Evolutionary conservation across 2,797 vertebrate genomes (phyloP).

Genomic region (Dipus sagitta): DNA sequence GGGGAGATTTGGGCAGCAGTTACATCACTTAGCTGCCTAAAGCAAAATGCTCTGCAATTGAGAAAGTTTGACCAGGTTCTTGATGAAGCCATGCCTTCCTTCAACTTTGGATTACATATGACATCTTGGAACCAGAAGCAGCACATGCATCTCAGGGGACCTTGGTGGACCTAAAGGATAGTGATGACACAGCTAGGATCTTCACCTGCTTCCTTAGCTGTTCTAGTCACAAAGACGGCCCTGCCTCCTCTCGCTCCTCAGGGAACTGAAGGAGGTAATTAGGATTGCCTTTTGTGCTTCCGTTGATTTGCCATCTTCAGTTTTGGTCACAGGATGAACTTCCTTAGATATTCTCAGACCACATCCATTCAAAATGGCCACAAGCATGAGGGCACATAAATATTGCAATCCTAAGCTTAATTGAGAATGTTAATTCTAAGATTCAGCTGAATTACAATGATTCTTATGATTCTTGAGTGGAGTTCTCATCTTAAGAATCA

Average conservation of each 20-base stretch:
- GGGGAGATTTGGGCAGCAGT: background rate
- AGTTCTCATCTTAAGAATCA: background rate
- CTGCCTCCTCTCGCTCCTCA: constrained; percentile 40
- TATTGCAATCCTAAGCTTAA: constrained; percentile 47
- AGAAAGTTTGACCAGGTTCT: constrained; percentile 17
- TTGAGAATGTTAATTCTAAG: constrained; percentile 12
- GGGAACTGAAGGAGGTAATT: constrained; percentile 16
- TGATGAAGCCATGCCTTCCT: background rate
- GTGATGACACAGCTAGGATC: constrained; percentile 29
- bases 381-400: background rate
- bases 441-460: background rate
- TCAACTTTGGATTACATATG: background rate
- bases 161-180: background rate
- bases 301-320: constrained; percentile 57
- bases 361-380: background rate
- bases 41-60: background rate
- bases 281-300: constrained; percentile 54
- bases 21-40: background rate
- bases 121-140: background rate
- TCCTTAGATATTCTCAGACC: constrained; percentile 24
- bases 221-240: background rate
- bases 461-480: background rate
- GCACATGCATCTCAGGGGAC: accelerated
- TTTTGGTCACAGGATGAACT: constrained; percentile 32
- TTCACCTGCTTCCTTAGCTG: constrained; percentile 45